Conservation (phyloP, 2,797 vertebrate genomes). For the Gadopsis bispinosus region DNA sequence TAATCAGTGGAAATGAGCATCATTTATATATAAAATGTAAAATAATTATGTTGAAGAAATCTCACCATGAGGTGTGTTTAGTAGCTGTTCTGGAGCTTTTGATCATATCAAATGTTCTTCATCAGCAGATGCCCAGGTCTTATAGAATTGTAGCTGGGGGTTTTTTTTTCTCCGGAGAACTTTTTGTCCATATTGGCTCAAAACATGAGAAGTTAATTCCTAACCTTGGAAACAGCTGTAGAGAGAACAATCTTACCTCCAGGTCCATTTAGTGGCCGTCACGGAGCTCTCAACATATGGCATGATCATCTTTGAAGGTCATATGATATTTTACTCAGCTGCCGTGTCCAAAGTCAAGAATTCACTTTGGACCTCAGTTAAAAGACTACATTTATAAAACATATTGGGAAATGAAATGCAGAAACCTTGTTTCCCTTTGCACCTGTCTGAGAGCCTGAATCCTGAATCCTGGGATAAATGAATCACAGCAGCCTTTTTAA, state of each 20-base stretch:
- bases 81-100: background rate
- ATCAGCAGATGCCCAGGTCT: background rate
- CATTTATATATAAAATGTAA: background rate
- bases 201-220: background rate
- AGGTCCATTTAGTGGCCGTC: background rate
- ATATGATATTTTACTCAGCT: background rate
- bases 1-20: background rate
- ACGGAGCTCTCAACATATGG: background rate
- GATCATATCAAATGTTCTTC: background rate
- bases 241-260: no score
- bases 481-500: slow-evolving; percentile 44
- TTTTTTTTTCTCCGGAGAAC: background rate
- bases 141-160: background rate
- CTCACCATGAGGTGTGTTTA: background rate
- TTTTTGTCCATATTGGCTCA: background rate
- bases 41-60: background rate
- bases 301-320: background rate
- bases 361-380: background rate
- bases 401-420: background rate
- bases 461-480: slow-evolving; percentile 24
- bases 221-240: background rate
- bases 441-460: slow-evolving; percentile 5
- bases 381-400: background rate
- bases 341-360: background rate
- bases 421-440: background rate